These are phyloP conservation scores for Pogonomyrmex barbatus DNA, from an alignment of 1,140 invertebrate species.

Conservation along the genomic window DNA sequence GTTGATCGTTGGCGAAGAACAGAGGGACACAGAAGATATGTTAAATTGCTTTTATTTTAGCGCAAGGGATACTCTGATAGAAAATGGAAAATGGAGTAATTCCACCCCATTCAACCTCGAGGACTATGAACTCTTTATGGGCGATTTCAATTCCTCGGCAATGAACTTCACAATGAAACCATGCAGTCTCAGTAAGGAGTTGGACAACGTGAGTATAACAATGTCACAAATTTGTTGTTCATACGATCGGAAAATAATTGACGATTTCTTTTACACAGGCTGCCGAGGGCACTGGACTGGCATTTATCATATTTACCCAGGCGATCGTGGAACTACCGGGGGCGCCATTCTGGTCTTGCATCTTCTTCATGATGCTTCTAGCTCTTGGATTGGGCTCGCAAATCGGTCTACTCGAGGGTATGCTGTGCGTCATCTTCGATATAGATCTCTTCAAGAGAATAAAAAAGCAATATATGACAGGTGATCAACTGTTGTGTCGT, in stretches of 20 bases:
- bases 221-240: not conserved
- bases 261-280: slow-evolving; percentile 85
- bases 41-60: slow-evolving; percentile 55
- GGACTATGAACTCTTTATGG: slow-evolving; percentile 86
- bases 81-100: slow-evolving; percentile 84
- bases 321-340: slow-evolving; percentile 96
- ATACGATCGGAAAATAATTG: not conserved
- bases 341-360: slow-evolving; percentile 96
- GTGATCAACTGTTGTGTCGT: slow-evolving; percentile 81
- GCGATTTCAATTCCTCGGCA: slow-evolving; percentile 82
- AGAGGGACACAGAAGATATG: slow-evolving; percentile 46
- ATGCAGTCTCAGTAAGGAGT: slow-evolving; percentile 90
- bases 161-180: slow-evolving; percentile 85
- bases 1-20: slow-evolving; percentile 28
- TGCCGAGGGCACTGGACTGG: slow-evolving; percentile 96
- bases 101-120: slow-evolving; percentile 84
- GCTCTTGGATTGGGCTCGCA: slow-evolving; percentile 96
- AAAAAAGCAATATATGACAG: slow-evolving; percentile 95
- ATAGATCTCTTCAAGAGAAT: slow-evolving; percentile 95
- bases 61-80: slow-evolving; percentile 80
- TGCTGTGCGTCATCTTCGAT: slow-evolving; percentile 97
- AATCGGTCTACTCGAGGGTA: slow-evolving; percentile 96
- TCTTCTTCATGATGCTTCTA: slow-evolving; percentile 97
- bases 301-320: slow-evolving; percentile 96
- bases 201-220: slow-evolving; percentile 89